Conservation (phyloP, 2,888 invertebrate genomes). For the Drosophila mayaguana region DNA sequence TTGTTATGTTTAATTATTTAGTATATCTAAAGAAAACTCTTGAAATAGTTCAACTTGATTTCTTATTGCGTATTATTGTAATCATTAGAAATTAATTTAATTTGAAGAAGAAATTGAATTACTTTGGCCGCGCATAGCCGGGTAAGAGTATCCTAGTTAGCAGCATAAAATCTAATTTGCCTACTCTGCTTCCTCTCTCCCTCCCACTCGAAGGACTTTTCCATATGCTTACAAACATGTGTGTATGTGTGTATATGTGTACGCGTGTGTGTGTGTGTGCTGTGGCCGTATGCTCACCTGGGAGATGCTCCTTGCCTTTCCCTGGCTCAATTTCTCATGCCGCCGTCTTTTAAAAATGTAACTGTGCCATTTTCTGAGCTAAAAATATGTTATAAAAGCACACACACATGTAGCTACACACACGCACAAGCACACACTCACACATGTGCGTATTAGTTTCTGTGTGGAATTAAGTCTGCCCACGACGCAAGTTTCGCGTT, state of each 20-base stretch:
- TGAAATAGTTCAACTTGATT: too few relatives aligned
- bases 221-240: neutral
- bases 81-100: neutral
- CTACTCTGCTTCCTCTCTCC: neutral
- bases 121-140: neutral
- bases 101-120: neutral
- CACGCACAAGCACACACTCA: constrained; percentile 1
- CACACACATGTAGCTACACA: constrained; percentile 5
- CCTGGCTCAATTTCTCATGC: constrained; percentile 19
- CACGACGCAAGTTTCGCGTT: constrained; percentile 47
- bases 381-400: constrained; percentile 65
- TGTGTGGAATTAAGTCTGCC: constrained; percentile 56
- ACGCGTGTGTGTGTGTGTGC: neutral
- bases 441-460: constrained; percentile 1
- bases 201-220: neutral
- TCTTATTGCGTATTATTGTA: too few relatives aligned
- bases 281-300: constrained; percentile 36
- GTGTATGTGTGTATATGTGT: neutral
- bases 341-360: constrained; percentile 49
- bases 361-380: constrained; percentile 67
- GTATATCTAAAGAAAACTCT: too few relatives aligned
- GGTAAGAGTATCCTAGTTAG: neutral
- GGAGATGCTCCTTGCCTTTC: neutral
- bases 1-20: too few relatives aligned
- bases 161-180: constrained; percentile 10